phyloP scores from a whole-genome alignment of 2,888 invertebrate species.

The Chrysotoxum bicinctum region DNA sequence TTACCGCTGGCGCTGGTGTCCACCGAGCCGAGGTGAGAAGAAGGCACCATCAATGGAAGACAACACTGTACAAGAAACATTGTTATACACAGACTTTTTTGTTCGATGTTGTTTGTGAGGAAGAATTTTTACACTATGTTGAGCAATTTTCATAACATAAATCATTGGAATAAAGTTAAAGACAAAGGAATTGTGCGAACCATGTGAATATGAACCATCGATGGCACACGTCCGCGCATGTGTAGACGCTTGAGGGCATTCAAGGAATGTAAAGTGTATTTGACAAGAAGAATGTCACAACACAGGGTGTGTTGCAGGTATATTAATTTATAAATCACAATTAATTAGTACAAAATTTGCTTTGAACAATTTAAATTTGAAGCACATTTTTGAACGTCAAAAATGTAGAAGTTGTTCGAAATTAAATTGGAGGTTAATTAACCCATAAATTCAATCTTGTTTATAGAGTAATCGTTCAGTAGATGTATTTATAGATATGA shows the following conservation, averaged over 20 bases:
- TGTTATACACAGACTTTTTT: constrained; percentile 7
- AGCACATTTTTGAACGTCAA: not conserved
- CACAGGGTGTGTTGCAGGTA: constrained; percentile 1
- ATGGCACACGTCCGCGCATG: constrained; percentile 49
- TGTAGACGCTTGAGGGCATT: constrained; percentile 46
- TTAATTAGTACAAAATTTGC: too few species aligned
- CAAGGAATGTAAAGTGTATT: constrained; percentile 29
- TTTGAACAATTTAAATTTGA: not conserved
- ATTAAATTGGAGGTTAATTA: too few species aligned
- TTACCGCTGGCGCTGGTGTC: constrained; percentile 43
- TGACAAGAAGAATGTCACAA: not conserved
- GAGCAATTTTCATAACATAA: constrained; percentile 47
- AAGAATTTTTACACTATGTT: constrained; percentile 49
- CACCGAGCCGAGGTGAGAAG: constrained; percentile 12
- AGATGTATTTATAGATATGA: too few species aligned
- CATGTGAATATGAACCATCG: not conserved
- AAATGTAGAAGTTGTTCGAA: too few species aligned
- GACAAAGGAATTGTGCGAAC: constrained; percentile 28
- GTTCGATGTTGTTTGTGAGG: not conserved
- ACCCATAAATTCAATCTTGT: too few species aligned
- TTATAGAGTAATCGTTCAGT: too few species aligned
- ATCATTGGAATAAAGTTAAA: constrained; percentile 29
- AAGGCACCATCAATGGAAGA: not conserved
- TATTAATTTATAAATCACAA: not conserved
- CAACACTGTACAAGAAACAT: not conserved